Evolutionary conservation across 2,888 invertebrate genomes (phyloP).

Genomic region (Amiota mariae): DNA sequence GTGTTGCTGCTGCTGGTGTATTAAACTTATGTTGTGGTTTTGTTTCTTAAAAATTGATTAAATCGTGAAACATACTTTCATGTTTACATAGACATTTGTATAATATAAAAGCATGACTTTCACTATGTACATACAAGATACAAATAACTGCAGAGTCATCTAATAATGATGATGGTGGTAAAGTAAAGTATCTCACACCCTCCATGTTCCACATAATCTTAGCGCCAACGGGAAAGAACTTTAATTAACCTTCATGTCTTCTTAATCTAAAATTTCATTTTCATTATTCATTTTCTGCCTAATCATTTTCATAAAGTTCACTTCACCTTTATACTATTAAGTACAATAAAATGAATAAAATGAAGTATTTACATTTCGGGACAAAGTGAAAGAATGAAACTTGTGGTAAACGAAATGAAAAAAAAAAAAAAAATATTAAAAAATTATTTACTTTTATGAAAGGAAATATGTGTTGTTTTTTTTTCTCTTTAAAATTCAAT

Average conservation of each 20-base stretch:
- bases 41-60: neutral
- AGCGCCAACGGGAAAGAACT: slow-evolving; percentile 26
- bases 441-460: slow-evolving; percentile 4
- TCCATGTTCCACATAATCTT: slow-evolving; percentile 9
- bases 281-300: slow-evolving; percentile 6
- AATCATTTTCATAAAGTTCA: slow-evolving; percentile 15
- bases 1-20: neutral
- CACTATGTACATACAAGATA: neutral
- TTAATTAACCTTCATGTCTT: slow-evolving; percentile 34
- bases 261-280: slow-evolving; percentile 10
- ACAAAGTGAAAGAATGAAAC: too few species aligned
- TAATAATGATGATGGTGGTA: slow-evolving; percentile 9
- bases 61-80: too few species aligned
- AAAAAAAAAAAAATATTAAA: neutral
- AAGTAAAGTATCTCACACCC: neutral
- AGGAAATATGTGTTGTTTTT: neutral
- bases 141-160: slow-evolving; percentile 18
- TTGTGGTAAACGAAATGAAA: neutral
- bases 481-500: neutral
- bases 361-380: too few species aligned
- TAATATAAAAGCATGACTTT: neutral
- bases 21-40: slow-evolving; percentile 15
- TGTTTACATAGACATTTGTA: too few species aligned
- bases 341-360: neutral
- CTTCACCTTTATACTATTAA: neutral